These are phyloP conservation scores for Eremobia ochroleuca DNA, from an alignment of 2,888 invertebrate genomes.

Conservation along the genomic window DNA sequence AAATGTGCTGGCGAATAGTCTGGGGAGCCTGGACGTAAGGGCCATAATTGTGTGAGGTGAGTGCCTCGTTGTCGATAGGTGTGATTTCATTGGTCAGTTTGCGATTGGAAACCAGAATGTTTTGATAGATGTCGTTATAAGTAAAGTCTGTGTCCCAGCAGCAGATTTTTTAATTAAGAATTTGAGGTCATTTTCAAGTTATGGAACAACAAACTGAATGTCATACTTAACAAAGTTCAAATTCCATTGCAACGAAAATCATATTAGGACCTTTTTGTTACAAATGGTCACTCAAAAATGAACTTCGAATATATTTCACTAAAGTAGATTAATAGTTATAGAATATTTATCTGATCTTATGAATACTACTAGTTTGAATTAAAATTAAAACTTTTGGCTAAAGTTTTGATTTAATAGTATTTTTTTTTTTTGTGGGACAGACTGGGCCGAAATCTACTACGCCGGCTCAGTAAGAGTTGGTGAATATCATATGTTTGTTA, in stretches of 20 bases:
- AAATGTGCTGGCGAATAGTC: slow-evolving; percentile 47
- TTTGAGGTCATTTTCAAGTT: neutral
- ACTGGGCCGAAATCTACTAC: neutral
- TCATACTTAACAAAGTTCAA: neutral
- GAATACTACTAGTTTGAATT: neutral
- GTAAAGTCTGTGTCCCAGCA: neutral
- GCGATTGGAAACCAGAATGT: slow-evolving; percentile 14
- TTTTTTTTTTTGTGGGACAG: neutral
- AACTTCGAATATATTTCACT: too few relatives aligned
- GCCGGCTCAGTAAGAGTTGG: neutral
- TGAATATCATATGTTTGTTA: neutral
- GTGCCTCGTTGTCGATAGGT: slow-evolving; percentile 12
- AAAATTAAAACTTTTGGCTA: neutral
- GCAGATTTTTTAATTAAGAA: neutral
- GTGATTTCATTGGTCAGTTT: slow-evolving; percentile 17
- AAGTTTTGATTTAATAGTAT: too few relatives aligned
- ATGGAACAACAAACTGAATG: neutral
- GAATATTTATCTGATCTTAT: too few relatives aligned
- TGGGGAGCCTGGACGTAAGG: slow-evolving; percentile 26
- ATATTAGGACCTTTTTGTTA: neutral
- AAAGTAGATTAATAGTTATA: too few relatives aligned
- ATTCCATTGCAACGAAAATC: neutral
- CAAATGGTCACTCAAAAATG: too few relatives aligned
- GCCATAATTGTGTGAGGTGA: slow-evolving; percentile 38
- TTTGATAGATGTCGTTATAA: neutral